A percentile compares a stretch with the other conserved stretches of the same genome.
phyloP scores from a whole-genome alignment of 1,140 invertebrate species.

The Coptotermes formosanus region DNA sequence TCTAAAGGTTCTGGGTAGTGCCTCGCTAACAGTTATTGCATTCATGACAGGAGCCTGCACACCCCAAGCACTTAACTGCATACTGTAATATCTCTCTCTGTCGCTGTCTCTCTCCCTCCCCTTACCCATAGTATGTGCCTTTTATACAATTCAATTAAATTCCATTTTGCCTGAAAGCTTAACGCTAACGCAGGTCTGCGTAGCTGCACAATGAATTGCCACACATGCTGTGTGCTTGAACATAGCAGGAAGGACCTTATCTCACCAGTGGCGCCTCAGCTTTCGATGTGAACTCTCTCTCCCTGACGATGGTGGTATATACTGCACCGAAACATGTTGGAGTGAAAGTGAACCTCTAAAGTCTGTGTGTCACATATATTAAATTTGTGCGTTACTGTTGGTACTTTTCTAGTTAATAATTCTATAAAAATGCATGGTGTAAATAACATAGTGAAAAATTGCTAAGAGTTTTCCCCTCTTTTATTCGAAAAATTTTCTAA shows the following conservation, averaged over 20 bases:
- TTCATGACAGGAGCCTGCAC: neutral
- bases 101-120: too few species aligned
- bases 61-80: neutral
- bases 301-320: too few species aligned
- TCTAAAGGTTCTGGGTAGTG: neutral
- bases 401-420: too few species aligned
- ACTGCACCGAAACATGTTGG: too few species aligned
- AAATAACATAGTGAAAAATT: too few species aligned
- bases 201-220: neutral
- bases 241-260: too few species aligned
- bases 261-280: too few species aligned
- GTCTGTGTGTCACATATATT: too few species aligned
- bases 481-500: neutral
- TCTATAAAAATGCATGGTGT: too few species aligned
- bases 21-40: neutral
- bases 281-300: too few species aligned
- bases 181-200: neutral
- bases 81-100: neutral
- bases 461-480: neutral
- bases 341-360: too few species aligned
- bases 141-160: constrained; percentile 12
- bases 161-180: neutral
- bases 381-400: too few species aligned
- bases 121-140: neutral
- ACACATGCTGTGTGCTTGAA: neutral